Percentiles rank a stretch among this genome's conserved stretches.
Conservation (phyloP, 2,113 vertebrate genomes). For the Amazona vittata region DNA sequence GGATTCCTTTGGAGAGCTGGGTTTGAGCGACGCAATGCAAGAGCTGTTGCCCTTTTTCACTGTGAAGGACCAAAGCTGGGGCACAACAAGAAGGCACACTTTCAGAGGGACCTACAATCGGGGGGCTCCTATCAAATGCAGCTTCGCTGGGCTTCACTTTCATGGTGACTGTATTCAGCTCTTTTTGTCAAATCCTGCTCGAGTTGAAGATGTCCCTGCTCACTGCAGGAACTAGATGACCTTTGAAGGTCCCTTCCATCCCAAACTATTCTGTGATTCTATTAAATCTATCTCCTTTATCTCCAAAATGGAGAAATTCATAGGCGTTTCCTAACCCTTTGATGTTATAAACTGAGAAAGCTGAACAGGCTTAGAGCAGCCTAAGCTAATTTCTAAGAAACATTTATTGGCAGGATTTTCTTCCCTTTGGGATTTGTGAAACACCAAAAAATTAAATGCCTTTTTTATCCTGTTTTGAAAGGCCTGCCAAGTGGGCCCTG, state of each 20-base stretch:
- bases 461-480: background rate
- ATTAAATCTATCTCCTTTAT: background rate
- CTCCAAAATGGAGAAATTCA: background rate
- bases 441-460: background rate
- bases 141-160: background rate
- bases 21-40: accelerated
- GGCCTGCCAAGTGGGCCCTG: background rate
- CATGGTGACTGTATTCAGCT: background rate
- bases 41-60: background rate
- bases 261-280: background rate
- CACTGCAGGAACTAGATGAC: background rate
- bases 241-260: background rate
- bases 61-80: background rate
- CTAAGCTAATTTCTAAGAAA: background rate
- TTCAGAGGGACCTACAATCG: background rate
- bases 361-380: background rate
- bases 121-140: background rate
- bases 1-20: background rate
- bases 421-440: background rate
- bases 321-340: background rate
- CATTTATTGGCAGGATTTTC: background rate
- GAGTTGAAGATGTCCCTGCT: background rate
- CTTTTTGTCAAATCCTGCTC: background rate
- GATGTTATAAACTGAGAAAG: background rate
- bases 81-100: background rate